These are phyloP conservation scores for Echinops telfairi DNA, from an alignment of 2,113 vertebrate species.

Conservation along the genomic window DNA sequence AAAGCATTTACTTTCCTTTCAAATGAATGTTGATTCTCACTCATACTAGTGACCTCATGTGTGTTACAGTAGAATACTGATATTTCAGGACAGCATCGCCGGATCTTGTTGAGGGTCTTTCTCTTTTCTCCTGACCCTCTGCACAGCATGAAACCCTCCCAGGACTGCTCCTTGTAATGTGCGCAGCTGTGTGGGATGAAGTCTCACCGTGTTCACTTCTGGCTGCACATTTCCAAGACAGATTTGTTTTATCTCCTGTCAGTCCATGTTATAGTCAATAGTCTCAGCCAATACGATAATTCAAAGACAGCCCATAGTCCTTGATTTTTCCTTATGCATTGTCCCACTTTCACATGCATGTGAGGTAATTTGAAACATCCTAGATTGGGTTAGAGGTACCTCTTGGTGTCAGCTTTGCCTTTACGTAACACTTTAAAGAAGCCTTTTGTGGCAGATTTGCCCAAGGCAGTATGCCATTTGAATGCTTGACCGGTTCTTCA, in stretches of 20 bases:
- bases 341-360: too few relatives aligned
- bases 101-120: too few relatives aligned
- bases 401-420: background rate
- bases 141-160: too few relatives aligned
- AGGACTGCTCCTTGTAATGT: too few relatives aligned
- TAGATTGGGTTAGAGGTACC: background rate
- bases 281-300: background rate
- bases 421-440: background rate
- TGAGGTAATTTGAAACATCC: background rate
- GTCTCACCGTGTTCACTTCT: background rate
- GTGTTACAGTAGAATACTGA: too few relatives aligned
- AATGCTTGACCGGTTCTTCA: background rate
- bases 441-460: background rate
- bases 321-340: background rate
- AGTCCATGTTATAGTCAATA: background rate
- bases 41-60: too few relatives aligned
- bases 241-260: background rate
- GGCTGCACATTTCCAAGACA: background rate
- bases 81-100: too few relatives aligned
- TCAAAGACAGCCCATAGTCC: background rate
- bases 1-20: background rate
- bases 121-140: too few relatives aligned
- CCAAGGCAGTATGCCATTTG: background rate
- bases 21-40: background rate
- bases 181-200: background rate